A percentile compares a stretch with the other conserved stretches of the same genome.
These are phyloP conservation scores for Aleiodes testaceus DNA, from an alignment of 2,888 invertebrate species.

Conservation along the genomic window DNA sequence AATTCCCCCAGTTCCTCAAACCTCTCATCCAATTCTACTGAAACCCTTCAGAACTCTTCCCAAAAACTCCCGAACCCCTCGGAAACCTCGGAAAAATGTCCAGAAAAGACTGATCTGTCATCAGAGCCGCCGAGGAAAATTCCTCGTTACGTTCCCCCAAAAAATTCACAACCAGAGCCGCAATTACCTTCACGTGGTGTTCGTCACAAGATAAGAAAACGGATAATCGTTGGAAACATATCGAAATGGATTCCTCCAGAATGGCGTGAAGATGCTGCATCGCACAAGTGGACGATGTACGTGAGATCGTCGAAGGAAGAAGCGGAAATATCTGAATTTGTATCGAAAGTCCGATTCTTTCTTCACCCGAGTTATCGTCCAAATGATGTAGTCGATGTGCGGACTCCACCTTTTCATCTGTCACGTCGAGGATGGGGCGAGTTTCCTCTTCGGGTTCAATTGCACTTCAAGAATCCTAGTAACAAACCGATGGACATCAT, in stretches of 20 bases:
- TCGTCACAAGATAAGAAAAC: conserved; percentile 64
- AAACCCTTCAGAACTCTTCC: not conserved
- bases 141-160: conserved; percentile 70
- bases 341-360: conserved; percentile 84
- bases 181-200: conserved; percentile 64
- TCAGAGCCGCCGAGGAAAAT: conserved; percentile 61
- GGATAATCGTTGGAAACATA: conserved; percentile 80
- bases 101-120: not conserved
- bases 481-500: conserved; percentile 87
- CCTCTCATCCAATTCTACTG: not conserved
- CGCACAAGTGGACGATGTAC: conserved; percentile 94
- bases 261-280: conserved; percentile 80
- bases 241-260: conserved; percentile 87
- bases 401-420: conserved; percentile 86
- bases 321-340: conserved; percentile 77
- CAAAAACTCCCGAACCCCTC: conserved; percentile 9
- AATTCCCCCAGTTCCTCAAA: not conserved
- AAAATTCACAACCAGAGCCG: conserved; percentile 58
- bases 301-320: conserved; percentile 81
- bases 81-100: not conserved
- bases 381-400: conserved; percentile 86
- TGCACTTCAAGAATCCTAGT: conserved; percentile 82
- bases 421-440: conserved; percentile 94
- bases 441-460: conserved; percentile 87
- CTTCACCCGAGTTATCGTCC: conserved; percentile 91